phyloP scores from a whole-genome alignment of 1,140 invertebrate species.

The Stegodyphus mimosarum region DNA sequence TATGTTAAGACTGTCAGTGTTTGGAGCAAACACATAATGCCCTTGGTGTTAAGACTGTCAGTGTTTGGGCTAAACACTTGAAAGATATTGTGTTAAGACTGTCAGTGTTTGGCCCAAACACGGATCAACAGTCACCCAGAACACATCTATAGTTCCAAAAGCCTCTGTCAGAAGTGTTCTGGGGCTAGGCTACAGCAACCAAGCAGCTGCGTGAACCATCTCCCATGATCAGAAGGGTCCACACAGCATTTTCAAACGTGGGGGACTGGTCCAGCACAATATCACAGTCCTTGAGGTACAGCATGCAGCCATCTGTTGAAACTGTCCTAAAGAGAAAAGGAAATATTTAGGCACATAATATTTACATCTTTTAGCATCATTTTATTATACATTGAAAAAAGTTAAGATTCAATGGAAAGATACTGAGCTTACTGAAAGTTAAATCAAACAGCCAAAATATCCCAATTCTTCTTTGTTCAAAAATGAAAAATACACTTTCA shows the following conservation, averaged over 20 bases:
- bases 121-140: background rate
- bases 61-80: constrained; percentile 11
- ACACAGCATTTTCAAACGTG: background rate
- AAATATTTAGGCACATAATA: too few relatives aligned
- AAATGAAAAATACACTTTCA: too few relatives aligned
- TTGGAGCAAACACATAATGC: constrained; percentile 6
- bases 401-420: too few relatives aligned
- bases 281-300: too few relatives aligned
- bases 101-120: constrained; percentile 43
- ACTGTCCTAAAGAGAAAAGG: too few relatives aligned
- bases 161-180: background rate
- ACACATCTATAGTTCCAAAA: background rate
- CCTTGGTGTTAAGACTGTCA: constrained; percentile 20
- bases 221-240: constrained; percentile 18
- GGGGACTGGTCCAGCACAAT: background rate
- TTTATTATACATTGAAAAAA: too few relatives aligned
- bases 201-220: constrained; percentile 34
- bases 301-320: too few relatives aligned
- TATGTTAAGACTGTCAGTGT: constrained; percentile 46
- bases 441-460: too few relatives aligned
- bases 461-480: too few relatives aligned
- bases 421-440: too few relatives aligned
- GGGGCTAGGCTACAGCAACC: background rate
- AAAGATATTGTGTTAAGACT: constrained; percentile 14
- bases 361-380: too few relatives aligned